A percentile compares a stretch with the other conserved stretches of the same genome.
These are phyloP conservation scores for Hyphantria cunea DNA, from an alignment of 1,140 invertebrate genomes.

Conservation along the genomic window DNA sequence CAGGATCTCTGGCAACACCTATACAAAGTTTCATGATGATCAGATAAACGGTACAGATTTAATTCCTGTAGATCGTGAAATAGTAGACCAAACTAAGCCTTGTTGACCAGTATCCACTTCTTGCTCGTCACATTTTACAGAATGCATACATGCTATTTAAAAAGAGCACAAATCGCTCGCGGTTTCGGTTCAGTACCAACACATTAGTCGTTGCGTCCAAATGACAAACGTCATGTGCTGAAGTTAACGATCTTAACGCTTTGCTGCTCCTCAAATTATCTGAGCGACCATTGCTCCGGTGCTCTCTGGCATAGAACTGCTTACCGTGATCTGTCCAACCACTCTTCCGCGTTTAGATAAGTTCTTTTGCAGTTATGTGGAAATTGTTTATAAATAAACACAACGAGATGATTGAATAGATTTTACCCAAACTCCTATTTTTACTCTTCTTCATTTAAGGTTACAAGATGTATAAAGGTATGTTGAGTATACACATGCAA, in stretches of 20 bases:
- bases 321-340: constrained; percentile 62
- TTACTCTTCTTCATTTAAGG: neutral
- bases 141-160: neutral
- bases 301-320: constrained; percentile 66
- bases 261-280: constrained; percentile 70
- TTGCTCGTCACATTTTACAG: too few relatives aligned
- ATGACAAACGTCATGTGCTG: constrained; percentile 56
- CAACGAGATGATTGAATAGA: neutral
- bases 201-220: constrained; percentile 45
- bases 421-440: too few relatives aligned
- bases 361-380: constrained; percentile 27
- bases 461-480: too few relatives aligned
- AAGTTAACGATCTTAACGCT: constrained; percentile 76
- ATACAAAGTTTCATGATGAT: too few relatives aligned
- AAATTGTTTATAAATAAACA: constrained; percentile 5
- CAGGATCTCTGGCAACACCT: too few relatives aligned
- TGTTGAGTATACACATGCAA: too few relatives aligned
- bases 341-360: constrained; percentile 56
- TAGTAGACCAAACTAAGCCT: too few relatives aligned
- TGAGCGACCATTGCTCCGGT: constrained; percentile 68
- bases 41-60: too few relatives aligned
- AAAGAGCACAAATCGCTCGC: constrained; percentile 17
- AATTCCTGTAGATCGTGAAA: too few relatives aligned
- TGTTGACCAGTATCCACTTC: too few relatives aligned
- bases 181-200: constrained; percentile 33